Base-by-base conservation (phyloP, 2,113 vertebrate species). In the Rafetus swinhoei region DNA sequence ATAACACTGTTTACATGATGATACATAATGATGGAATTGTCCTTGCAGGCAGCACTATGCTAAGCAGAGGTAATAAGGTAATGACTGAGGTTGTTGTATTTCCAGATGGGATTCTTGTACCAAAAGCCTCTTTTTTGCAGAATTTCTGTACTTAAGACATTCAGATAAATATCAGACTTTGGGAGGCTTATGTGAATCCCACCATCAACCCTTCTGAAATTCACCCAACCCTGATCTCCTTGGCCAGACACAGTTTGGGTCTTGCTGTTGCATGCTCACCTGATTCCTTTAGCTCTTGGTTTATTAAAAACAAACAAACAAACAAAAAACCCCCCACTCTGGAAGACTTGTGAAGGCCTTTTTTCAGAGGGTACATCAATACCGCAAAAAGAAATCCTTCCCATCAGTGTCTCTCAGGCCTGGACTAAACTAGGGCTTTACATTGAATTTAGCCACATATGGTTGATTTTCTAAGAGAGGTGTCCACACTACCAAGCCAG, bases 251-350 rank as follows among this genome's bases (percentile, higher is more conserved):
- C 54, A 0, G 54, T 76, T 89, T 24, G 11, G 53, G 1, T 54
- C 55, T 80, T 83, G 39, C 35, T 54, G 4, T 77, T 89, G n/a
- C 91, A 88, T 90, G 29, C 80, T 81, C 35, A 85, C 62, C 72
- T 80, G 25, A 77, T 91, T 90, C 72, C 84, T 60, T 60, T 87
- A 45, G 55, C 3, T 15, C 74, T 83, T 84, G 29, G 80, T 21
- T 56, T 93, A 88, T 56, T 85, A 84, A 57, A 57, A 39, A 39
- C 39, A 39, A 39, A 39, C 39, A 39, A 39, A 39, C 39, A 57
- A 56, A 56, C 15, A 55, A 56, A 7, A 9, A 83, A 50, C 52
- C 79, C 18, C 52, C 79, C 18, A 39, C 69, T 0, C 29, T 81
- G 88, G 84, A 88, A 54, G 54, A 22, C 29, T 54, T 55, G 27